Evolutionary conservation across 2,113 vertebrate genomes (phyloP).

Genomic region (Zapornia atra): DNA sequence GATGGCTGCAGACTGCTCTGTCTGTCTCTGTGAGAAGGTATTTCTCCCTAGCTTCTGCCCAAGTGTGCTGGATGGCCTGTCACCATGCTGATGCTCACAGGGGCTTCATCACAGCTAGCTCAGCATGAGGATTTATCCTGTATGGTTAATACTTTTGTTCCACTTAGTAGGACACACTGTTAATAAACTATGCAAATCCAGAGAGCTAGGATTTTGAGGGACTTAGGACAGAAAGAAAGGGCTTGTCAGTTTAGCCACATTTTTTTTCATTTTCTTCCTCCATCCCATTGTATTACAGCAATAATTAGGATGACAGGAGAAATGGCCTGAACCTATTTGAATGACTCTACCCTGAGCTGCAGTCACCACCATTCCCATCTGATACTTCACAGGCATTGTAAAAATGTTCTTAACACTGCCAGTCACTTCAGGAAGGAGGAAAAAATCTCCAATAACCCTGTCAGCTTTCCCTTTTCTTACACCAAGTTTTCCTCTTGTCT

Average conservation of each 20-base stretch:
- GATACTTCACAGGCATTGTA: neutral
- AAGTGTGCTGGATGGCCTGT: neutral
- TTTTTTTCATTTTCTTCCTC: neutral
- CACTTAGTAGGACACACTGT: neutral
- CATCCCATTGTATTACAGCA: neutral
- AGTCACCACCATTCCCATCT: neutral
- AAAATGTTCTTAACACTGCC: neutral
- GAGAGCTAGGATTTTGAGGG: neutral
- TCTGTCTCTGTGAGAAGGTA: neutral
- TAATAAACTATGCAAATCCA: slow-evolving; percentile 54
- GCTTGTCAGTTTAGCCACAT: neutral
- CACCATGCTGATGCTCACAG: neutral
- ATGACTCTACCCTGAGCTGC: neutral
- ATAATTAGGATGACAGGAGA: slow-evolving; percentile 12
- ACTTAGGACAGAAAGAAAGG: slow-evolving; percentile 29
- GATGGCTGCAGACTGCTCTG: neutral
- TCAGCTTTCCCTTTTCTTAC: neutral
- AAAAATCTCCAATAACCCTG: neutral
- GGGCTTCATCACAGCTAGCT: neutral
- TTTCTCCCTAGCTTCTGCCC: neutral
- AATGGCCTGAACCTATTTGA: neutral
- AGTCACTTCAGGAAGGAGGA: neutral
- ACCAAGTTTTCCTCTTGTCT: neutral
- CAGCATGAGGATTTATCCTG: neutral
- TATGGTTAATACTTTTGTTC: slow-evolving; percentile 1